These are phyloP conservation scores for Lasioglossum oenotherae DNA, from an alignment of 2,888 invertebrate genomes.

Conservation along the genomic window DNA sequence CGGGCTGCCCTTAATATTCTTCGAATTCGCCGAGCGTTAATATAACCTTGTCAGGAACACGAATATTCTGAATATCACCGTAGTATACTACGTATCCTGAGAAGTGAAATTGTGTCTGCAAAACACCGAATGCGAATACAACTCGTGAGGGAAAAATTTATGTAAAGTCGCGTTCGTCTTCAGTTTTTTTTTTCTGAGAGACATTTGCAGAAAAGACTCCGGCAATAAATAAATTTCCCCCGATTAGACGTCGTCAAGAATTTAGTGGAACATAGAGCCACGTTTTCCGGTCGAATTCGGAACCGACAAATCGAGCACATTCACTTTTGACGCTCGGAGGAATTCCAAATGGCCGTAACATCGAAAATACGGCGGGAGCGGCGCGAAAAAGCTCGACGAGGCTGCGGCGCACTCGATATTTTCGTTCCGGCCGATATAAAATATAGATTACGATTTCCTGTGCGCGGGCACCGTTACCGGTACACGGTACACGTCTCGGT, in stretches of 20 bases:
- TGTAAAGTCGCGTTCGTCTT: background rate
- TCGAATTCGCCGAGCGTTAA: constrained; percentile 17
- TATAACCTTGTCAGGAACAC: constrained; percentile 12
- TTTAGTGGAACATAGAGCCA: background rate
- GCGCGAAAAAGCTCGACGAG: background rate
- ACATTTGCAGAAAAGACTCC: background rate
- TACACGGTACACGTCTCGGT: constrained; percentile 33
- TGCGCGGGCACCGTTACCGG: constrained; percentile 31
- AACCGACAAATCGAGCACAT: constrained; percentile 3
- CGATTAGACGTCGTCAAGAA: background rate
- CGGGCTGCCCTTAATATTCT: constrained; percentile 23
- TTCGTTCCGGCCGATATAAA: constrained; percentile 59
- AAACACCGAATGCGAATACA: background rate
- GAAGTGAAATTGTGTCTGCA: background rate
- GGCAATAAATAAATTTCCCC: too few species aligned
- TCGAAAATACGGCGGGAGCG: background rate
- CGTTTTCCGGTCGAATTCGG: background rate
- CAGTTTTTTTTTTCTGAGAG: background rate
- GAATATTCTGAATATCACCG: background rate
- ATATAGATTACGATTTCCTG: constrained; percentile 70
- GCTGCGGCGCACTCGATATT: constrained; percentile 51
- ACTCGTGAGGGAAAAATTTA: background rate
- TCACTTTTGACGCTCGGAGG: background rate
- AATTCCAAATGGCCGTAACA: background rate
- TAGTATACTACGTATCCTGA: background rate